phyloP scores from a whole-genome alignment of 2,888 invertebrate species.

The Aethes cnicana region DNA sequence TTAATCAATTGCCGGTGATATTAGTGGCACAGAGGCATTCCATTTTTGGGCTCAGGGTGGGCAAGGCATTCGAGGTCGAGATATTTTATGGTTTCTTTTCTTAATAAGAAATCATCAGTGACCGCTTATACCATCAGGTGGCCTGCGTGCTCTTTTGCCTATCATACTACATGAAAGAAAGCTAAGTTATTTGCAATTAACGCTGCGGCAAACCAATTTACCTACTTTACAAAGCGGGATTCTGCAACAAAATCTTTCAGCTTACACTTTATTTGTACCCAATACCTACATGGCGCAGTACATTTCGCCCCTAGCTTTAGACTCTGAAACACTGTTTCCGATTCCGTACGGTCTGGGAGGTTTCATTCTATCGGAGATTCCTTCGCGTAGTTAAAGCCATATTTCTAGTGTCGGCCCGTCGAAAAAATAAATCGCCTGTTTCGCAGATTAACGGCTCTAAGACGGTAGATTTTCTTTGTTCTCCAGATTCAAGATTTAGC shows the following conservation, averaged over 20 bases:
- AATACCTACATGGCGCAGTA: conserved; percentile 14
- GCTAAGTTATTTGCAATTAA: too few relatives aligned
- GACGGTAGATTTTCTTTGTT: background rate
- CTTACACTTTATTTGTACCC: too few relatives aligned
- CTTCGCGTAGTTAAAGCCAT: conserved; percentile 24
- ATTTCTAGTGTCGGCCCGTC: conserved; percentile 18
- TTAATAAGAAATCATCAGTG: too few relatives aligned
- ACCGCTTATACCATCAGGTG: too few relatives aligned
- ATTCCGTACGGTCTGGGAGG: conserved; percentile 32
- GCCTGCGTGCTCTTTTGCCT: too few relatives aligned
- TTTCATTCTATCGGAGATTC: conserved; percentile 21
- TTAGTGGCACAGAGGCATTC: too few relatives aligned
- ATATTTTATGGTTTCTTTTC: too few relatives aligned
- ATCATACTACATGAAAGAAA: too few relatives aligned
- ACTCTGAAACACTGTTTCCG: conserved; percentile 49
- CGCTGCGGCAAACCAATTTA: background rate
- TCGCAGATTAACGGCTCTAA: conserved; percentile 17
- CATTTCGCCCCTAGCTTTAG: conserved; percentile 45
- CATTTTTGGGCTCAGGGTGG: too few relatives aligned
- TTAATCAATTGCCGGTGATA: too few relatives aligned
- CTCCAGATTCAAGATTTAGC: too few relatives aligned
- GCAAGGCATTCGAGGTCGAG: too few relatives aligned
- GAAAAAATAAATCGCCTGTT: conserved; percentile 24
- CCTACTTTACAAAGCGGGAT: conserved; percentile 35
- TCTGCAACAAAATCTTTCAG: conserved; percentile 58